Conservation (phyloP, 37 sponge, comb jelly and placozoan genomes). For the Chondrosia reniformis region DNA sequence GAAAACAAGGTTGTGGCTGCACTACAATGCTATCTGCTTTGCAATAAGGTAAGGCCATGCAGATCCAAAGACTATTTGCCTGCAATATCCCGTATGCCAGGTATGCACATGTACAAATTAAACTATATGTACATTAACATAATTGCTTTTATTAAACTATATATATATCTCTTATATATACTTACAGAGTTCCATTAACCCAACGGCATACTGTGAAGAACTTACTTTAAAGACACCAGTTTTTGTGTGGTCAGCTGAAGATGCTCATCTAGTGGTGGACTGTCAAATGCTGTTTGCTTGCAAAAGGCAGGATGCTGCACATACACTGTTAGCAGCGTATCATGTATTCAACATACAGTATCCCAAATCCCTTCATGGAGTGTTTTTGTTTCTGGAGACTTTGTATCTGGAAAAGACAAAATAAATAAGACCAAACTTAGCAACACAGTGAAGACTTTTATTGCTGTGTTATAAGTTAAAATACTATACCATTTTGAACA, state of each 20-base stretch:
- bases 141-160: not conserved
- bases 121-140: not conserved
- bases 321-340: not conserved
- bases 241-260: not conserved
- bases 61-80: not conserved
- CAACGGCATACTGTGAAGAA: not conserved
- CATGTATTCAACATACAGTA: not conserved
- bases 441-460: too few species aligned
- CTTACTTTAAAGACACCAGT: not conserved
- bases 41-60: not conserved
- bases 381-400: not conserved
- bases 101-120: not conserved
- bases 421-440: too few species aligned
- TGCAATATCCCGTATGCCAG: not conserved
- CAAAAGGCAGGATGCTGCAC: not conserved
- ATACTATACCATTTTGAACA: too few species aligned
- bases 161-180: not conserved
- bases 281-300: not conserved
- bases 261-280: not conserved
- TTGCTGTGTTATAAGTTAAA: too few species aligned
- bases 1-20: not conserved
- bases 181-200: not conserved
- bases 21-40: not conserved
- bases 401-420: too few species aligned
- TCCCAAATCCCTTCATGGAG: not conserved